Conservation (phyloP, 2,888 invertebrate genomes). For the Hirtodrosophila duncani region DNA sequence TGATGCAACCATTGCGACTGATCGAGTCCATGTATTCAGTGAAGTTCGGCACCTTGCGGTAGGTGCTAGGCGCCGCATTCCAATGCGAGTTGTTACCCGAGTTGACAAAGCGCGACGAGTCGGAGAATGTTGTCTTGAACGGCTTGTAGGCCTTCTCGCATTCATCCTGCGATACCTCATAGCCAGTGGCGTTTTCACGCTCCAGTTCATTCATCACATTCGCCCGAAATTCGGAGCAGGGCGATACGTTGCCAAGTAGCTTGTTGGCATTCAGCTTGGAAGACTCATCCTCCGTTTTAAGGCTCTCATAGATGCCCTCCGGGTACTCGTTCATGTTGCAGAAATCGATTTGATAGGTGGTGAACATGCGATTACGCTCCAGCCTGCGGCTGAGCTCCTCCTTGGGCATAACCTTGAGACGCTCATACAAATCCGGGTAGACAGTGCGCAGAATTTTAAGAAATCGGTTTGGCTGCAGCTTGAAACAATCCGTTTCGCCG, state of each 20-base stretch:
- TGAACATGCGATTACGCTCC: conserved; percentile 80
- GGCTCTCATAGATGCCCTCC: conserved; percentile 71
- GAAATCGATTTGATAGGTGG: conserved; percentile 82
- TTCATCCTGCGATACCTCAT: conserved; percentile 42
- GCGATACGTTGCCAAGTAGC: conserved; percentile 47
- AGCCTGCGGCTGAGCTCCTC: conserved; percentile 79
- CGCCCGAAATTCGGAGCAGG: conserved; percentile 68
- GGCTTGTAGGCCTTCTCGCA: conserved; percentile 68
- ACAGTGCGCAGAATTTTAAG: conserved; percentile 76
- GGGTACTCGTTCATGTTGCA: conserved; percentile 76
- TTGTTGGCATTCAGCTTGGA: conserved; percentile 53
- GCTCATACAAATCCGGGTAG: conserved; percentile 81
- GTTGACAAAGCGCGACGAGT: conserved; percentile 60
- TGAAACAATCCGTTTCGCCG: conserved; percentile 61
- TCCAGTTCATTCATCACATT: conserved; percentile 67
- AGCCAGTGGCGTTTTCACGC: conserved; percentile 35
- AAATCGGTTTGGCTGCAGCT: conserved; percentile 75
- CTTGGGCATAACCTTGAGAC: conserved; percentile 79
- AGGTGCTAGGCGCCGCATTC: conserved; percentile 50
- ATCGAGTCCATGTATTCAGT: conserved; percentile 77
- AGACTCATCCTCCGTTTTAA: conserved; percentile 55
- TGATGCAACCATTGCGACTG: conserved; percentile 75
- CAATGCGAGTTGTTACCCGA: conserved; percentile 74
- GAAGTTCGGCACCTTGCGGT: conserved; percentile 64
- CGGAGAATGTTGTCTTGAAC: conserved; percentile 67